Percentiles rank a stretch among this genome's conserved stretches.
These are phyloP conservation scores for Tokudaia tokunoshimensis DNA, from an alignment of 2,797 vertebrate species.

Conservation along the genomic window DNA sequence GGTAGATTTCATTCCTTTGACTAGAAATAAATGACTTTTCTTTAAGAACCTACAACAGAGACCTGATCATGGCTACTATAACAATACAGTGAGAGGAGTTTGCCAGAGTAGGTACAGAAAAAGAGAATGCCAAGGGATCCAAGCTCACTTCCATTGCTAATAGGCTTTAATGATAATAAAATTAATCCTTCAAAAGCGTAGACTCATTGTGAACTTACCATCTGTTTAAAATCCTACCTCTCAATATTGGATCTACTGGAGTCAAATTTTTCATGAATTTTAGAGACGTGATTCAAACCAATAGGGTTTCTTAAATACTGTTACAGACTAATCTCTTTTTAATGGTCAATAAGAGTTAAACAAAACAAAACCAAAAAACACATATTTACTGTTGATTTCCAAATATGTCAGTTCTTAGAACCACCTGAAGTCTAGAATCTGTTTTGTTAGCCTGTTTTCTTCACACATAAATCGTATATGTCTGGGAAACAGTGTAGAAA, in stretches of 20 bases:
- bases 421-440: not conserved
- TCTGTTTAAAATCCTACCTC: not conserved
- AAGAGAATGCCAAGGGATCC: not conserved
- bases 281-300: not conserved
- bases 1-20: not conserved
- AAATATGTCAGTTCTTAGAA: not conserved
- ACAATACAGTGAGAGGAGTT: not conserved
- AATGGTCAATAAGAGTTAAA: not conserved
- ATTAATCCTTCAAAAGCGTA: not conserved
- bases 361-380: not conserved
- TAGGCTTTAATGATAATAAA: not conserved
- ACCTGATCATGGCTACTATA: not conserved
- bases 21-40: not conserved
- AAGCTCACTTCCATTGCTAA: not conserved
- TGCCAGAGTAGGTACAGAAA: not conserved
- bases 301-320: not conserved
- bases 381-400: not conserved
- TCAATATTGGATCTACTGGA: not conserved
- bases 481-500: not conserved
- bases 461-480: not conserved
- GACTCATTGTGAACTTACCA: not conserved
- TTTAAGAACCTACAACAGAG: not conserved
- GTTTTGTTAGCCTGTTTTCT: not conserved
- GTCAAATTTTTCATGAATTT: not conserved
- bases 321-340: not conserved